These are phyloP conservation scores for Drosophila kohkoa DNA, from an alignment of 1,140 invertebrate genomes.

Conservation along the genomic window DNA sequence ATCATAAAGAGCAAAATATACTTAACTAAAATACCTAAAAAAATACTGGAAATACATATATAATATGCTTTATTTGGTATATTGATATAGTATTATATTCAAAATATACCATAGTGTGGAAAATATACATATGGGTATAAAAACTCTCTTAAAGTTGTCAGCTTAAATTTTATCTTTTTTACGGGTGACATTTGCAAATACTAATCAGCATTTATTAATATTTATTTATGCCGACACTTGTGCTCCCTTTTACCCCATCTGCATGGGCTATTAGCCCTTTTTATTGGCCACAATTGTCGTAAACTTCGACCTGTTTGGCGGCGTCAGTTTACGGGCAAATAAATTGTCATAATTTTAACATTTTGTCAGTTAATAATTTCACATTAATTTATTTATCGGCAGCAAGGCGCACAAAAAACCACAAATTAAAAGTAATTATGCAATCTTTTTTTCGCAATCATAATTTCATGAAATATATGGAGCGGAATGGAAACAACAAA, in stretches of 20 bases:
- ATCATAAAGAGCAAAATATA: no score
- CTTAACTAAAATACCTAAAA: no score
- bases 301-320: slow-evolving; percentile 19
- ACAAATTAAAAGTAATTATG: slow-evolving; percentile 67
- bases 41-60: no score
- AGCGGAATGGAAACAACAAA: slow-evolving; percentile 1
- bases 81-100: no score
- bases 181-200: neutral
- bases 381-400: slow-evolving; percentile 72
- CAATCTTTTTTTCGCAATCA: slow-evolving; percentile 24
- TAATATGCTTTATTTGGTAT: no score
- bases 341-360: slow-evolving; percentile 69
- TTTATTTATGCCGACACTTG: slow-evolving; percentile 58
- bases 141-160: slow-evolving; percentile 19
- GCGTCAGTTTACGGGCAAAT: slow-evolving; percentile 50
- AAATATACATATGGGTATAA: no score
- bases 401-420: slow-evolving; percentile 18
- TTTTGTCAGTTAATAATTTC: slow-evolving; percentile 74
- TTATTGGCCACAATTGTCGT: slow-evolving; percentile 32
- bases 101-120: no score
- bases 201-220: slow-evolving; percentile 44
- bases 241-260: no score
- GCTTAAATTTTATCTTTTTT: no score
- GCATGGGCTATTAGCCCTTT: neutral
- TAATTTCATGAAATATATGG: slow-evolving; percentile 55